These are phyloP conservation scores for Cheilinus undulatus DNA, from an alignment of 2,113 vertebrate genomes.

Conservation along the genomic window DNA sequence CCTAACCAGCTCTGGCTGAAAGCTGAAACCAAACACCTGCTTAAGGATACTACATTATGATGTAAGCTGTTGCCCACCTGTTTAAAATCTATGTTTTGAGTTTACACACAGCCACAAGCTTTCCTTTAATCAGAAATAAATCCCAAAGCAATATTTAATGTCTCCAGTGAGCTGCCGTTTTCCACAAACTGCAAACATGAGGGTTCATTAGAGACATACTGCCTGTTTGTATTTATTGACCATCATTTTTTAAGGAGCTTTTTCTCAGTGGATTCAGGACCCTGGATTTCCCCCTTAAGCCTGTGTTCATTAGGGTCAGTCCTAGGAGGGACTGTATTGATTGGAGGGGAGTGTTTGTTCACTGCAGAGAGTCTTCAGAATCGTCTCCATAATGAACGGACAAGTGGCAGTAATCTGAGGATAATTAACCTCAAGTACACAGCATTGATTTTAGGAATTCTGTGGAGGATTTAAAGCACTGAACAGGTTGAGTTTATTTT, in stretches of 20 bases:
- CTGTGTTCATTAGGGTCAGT: constrained; percentile 48
- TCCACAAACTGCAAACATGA: constrained; percentile 1
- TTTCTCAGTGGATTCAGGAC: constrained; percentile 11
- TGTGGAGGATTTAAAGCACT: background rate
- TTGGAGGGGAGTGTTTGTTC: constrained; percentile 45
- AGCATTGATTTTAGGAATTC: constrained; percentile 47
- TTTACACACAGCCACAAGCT: constrained; percentile 9
- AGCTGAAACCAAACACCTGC: constrained; percentile 36
- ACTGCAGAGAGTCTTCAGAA: constrained; percentile 3
- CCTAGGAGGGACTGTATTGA: constrained; percentile 19
- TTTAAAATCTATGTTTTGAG: constrained; percentile 34
- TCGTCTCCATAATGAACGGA: constrained; percentile 7
- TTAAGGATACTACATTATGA: background rate
- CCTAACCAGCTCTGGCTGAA: constrained; percentile 6
- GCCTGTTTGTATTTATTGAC: constrained; percentile 30
- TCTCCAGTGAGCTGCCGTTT: constrained; percentile 19
- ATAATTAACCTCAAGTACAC: constrained; percentile 33
- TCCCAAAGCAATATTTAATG: constrained; percentile 10
- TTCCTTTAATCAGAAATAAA: background rate
- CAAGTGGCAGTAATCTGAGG: constrained; percentile 31
- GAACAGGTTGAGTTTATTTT: background rate
- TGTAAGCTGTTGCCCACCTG: background rate
- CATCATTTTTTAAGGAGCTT: constrained; percentile 21
- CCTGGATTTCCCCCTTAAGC: constrained; percentile 51
- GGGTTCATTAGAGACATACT: constrained; percentile 26